phyloP scores from a whole-genome alignment of 2,888 invertebrate species.

The Sipha maydis region DNA sequence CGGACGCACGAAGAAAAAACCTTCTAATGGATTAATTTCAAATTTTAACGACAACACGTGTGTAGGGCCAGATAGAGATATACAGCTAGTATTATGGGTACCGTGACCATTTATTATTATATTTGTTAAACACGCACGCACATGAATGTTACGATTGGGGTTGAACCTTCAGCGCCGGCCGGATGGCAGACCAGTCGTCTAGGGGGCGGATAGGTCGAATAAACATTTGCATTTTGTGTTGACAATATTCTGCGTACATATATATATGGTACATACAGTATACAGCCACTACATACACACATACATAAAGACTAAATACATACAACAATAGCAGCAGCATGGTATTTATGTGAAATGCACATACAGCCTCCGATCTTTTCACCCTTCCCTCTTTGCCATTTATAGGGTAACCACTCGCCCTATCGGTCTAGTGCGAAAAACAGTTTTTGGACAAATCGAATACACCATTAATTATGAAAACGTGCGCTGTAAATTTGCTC shows the following conservation, averaged over 20 bases:
- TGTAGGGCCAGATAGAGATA: background rate
- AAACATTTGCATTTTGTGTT: conserved; percentile 60
- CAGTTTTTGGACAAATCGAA: conserved; percentile 36
- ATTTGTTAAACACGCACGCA: conserved; percentile 2
- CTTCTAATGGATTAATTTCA: conserved; percentile 31
- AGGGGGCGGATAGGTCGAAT: background rate
- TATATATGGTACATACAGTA: background rate
- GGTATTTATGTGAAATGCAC: conserved; percentile 41
- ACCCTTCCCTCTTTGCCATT: background rate
- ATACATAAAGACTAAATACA: background rate
- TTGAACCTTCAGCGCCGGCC: background rate
- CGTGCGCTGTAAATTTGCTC: conserved; percentile 37
- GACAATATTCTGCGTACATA: conserved; percentile 43
- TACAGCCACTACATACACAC: background rate
- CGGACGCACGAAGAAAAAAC: background rate
- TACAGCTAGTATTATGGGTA: no score
- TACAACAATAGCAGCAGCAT: background rate
- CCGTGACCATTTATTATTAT: conserved; percentile 22
- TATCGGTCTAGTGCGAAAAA: conserved; percentile 13
- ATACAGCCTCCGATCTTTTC: background rate
- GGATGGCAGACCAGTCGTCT: background rate
- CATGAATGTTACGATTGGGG: background rate
- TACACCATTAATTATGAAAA: conserved; percentile 57
- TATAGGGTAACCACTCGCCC: no score
- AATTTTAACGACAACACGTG: conserved; percentile 7